Evolutionary conservation across 2,888 invertebrate species (phyloP).

Genomic region (Cyaniris semiargus): DNA sequence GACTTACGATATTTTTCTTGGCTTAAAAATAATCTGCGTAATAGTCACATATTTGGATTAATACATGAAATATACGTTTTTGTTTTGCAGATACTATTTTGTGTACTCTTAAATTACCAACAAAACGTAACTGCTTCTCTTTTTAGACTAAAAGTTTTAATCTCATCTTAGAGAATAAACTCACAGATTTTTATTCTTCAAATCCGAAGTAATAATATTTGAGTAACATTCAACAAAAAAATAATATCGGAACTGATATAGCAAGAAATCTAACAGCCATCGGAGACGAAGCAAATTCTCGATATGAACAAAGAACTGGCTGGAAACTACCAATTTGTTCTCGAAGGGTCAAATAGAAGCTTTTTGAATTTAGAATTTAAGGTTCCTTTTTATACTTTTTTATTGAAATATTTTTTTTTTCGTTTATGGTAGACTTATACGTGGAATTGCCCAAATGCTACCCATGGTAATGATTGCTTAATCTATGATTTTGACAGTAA

Average conservation of each 20-base stretch:
- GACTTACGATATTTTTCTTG: background rate
- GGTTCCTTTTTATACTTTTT: background rate
- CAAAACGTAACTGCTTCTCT: no score
- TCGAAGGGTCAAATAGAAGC: background rate
- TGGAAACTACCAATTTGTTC: constrained; percentile 47
- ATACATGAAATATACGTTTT: no score
- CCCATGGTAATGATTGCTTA: no score
- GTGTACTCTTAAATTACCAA: no score
- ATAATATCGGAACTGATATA: constrained; percentile 46
- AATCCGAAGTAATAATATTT: constrained; percentile 33
- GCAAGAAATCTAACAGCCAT: constrained; percentile 51
- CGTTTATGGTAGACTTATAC: no score
- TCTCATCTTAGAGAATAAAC: no score
- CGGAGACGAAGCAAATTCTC: constrained; percentile 43
- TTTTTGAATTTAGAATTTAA: background rate
- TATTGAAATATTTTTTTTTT: no score
- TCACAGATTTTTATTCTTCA: background rate
- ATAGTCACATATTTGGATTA: background rate
- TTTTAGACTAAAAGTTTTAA: no score
- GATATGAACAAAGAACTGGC: constrained; percentile 45
- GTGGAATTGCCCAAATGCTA: no score
- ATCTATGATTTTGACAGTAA: no score
- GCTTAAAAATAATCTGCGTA: background rate
- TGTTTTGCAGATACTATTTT: no score
- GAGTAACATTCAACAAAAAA: constrained; percentile 38